A percentile compares a stretch with the other conserved stretches of the same genome.
Evolutionary conservation across 92 coral and sea anemone species (phyloP).

Genomic region (Phenganax marumi): DNA sequence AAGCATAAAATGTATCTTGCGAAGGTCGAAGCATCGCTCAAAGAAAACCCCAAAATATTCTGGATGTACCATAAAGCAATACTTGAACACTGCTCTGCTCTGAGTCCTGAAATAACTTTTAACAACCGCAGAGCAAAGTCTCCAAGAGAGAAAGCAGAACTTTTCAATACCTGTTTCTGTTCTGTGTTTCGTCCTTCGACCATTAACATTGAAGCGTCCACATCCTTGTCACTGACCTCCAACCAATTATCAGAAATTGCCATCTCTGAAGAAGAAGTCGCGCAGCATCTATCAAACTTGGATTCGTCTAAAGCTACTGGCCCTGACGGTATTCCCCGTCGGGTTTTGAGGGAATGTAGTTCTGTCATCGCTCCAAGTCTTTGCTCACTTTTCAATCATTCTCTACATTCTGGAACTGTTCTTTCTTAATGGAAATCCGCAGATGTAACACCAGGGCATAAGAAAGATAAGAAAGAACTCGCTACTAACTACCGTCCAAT

Average conservation of each 20-base stretch:
- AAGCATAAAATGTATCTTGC: background rate
- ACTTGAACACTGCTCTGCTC: conserved; percentile 11
- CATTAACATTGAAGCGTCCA: background rate
- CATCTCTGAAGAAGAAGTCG: background rate
- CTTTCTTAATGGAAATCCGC: conserved; percentile 46
- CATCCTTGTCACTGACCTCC: no score
- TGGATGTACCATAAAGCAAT: conserved; percentile 46
- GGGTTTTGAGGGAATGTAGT: no score
- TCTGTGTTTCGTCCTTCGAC: no score
- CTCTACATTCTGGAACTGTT: no score
- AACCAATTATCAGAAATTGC: background rate
- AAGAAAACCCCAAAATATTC: conserved; percentile 52
- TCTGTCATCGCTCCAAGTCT: no score
- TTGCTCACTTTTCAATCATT: no score
- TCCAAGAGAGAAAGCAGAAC: no score
- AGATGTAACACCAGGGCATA: conserved; percentile 34
- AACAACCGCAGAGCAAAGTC: conserved; percentile 1
- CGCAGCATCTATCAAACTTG: background rate
- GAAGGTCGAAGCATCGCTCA: conserved; percentile 17
- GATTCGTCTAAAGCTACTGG: background rate
- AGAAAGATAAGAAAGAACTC: conserved; percentile 29
- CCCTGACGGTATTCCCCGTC: background rate
- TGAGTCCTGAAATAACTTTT: conserved; percentile 46
- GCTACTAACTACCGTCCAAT: conserved; percentile 41
- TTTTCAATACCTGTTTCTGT: no score